A percentile compares a stretch with the other conserved stretches of the same genome.
These are phyloP conservation scores for Hyperoplus lanceolatus DNA, from an alignment of 2,797 vertebrate genomes.

Conservation along the genomic window DNA sequence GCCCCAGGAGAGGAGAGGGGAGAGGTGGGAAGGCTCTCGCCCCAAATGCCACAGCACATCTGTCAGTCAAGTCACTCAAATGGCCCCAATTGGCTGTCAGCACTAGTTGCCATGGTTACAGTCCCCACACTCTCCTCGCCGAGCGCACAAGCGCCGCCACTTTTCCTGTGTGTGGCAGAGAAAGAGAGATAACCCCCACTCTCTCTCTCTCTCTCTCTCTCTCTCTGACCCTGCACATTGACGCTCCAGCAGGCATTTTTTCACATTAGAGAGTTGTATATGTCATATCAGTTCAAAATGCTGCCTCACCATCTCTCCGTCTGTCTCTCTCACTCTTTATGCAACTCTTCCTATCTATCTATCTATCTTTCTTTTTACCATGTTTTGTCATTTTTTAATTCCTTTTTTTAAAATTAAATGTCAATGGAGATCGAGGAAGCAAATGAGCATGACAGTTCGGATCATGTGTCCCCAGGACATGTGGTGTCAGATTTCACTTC, in stretches of 20 bases:
- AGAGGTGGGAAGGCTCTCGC: not conserved
- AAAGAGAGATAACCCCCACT: slow-evolving; percentile 3
- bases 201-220: not conserved
- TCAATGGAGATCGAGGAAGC: not conserved
- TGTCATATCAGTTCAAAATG: slow-evolving; percentile 41
- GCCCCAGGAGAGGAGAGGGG: not conserved
- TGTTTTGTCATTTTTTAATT: not conserved
- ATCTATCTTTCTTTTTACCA: slow-evolving; percentile 7
- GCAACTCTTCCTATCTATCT: not conserved
- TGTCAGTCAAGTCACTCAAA: slow-evolving; percentile 76
- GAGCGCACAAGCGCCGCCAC: slow-evolving; percentile 46
- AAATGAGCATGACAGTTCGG: not conserved
- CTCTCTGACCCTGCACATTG: slow-evolving; percentile 19
- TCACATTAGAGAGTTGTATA: slow-evolving; percentile 50
- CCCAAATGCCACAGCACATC: slow-evolving; percentile 30
- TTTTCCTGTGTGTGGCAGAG: slow-evolving; percentile 21
- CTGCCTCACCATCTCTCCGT: slow-evolving; percentile 15
- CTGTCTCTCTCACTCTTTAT: not conserved
- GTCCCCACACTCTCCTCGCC: slow-evolving; percentile 38
- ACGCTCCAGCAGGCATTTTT: slow-evolving; percentile 39
- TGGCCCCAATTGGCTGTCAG: slow-evolving; percentile 69
- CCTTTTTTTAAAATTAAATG: not conserved
- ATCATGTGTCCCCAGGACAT: not conserved
- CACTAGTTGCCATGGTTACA: slow-evolving; percentile 78
- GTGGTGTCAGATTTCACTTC: slow-evolving; percentile 56